Evolutionary conservation across 2,113 vertebrate genomes (phyloP), one percentile per base, ranked within the genome.

Genomic region (Galemys pyrenaicus): DNA sequence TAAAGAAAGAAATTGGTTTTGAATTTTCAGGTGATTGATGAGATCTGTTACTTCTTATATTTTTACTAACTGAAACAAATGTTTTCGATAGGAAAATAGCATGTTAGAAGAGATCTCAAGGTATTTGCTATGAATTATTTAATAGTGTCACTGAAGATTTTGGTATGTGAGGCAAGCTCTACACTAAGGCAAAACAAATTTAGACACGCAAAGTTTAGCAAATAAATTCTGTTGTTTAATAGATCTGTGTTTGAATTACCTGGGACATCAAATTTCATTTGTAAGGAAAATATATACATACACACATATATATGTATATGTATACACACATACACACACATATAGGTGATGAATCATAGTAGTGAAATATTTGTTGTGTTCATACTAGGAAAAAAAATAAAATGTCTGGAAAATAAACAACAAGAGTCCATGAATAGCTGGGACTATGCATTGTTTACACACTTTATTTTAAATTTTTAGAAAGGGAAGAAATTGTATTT

Each of bases 381-480:
- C 3, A 30, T 20, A 60, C 4, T 16, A 77, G 56, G 54, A 32
- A 20, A 77, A 71, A 79, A 84, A 41, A 7, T 74, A 44, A 3
- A 32, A 54, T 6, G n/a, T n/a, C n/a, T n/a, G 11, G 6, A 44
- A 13, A 68, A 49, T 7, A 89, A 93, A 41, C 4, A 84, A 35
- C 16, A 73, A 41, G 5, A 46, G 44, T 4, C 1, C 37, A n/a
- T 8, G 39, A 64, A 65, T 84, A 74, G 0, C n/a, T 71, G 20
- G 46, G 64, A 58, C 86, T 46, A 54, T 91, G 16, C 58, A 67
- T 32, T 41, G 17, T 84, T 75, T 83, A 80, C 10, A 24, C 2
- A 77, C 15, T 15, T 64, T 94, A 51, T 70, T 83, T 82, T 54
- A 84, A 39, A 75, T 87, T 75, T 78, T 87, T 58, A 79, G 26